Evolutionary conservation across 2,888 invertebrate species (phyloP), one percentile per base, ranked within the genome.

Genomic region (Halictus quadricinctus): DNA sequence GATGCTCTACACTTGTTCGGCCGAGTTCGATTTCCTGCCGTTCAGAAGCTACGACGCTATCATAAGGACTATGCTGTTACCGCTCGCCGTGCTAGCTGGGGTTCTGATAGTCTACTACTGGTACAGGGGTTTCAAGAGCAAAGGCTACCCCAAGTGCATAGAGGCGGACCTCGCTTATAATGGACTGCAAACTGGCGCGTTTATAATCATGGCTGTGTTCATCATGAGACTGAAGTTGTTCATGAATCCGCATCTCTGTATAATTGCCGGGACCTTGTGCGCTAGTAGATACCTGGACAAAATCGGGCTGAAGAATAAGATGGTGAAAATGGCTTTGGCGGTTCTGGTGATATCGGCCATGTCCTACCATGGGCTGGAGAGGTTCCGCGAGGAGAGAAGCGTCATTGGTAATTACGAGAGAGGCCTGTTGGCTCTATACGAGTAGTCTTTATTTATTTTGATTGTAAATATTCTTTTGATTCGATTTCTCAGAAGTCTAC

Each of bases 211-310:
- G 97, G 97, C 98, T n/a, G 93, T 95, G 2, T 93, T 97, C 18
- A 96, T 98, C 12, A 97, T 98, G 97, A 95, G 98, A 90, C 93
- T 98, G 73, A 98, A 98, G 92, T 93, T 98, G 77, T 96, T 98
- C 90, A 96, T 97, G 94, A 97, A 97, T 0, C 97, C 97, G 0
- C 97, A 97, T 90, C 94, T 98, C 91, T 97, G 97, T 93, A 95
- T 98, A 1, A 95, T 97, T 2, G 96, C 96, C 0, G 96, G 97
- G 0, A 94, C 98, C 3, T 94, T 97, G 29, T 96, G 97, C 84
- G 95, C 96, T 87, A 95, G 95, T 91, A 95, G 96, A 94, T 96
- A 96, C 94, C 95, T 95, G 86, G 94, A 94, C 36, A 94, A 95
- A 90, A 80, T 94, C 64, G 93, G 93, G 21, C 87, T 95, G 43